Evolutionary conservation across 2,888 invertebrate species (phyloP), one percentile per base, ranked within the genome.

Genomic region (Cryptocephalus primarius): DNA sequence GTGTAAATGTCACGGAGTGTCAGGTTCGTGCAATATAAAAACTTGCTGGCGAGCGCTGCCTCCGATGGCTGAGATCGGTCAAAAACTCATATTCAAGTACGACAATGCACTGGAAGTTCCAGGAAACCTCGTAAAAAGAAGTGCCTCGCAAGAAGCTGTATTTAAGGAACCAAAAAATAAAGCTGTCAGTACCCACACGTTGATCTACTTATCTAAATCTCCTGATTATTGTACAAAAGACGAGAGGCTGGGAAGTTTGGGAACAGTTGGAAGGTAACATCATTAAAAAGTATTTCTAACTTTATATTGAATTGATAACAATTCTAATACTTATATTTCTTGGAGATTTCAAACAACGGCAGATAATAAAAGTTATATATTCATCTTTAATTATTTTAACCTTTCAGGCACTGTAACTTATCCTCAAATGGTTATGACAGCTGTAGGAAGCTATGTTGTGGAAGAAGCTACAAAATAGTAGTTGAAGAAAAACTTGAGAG

Each of bases 1-100:
- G 63, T 88, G 88, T 74, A 88, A 88, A 63, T 88, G 88, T 60
- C 88, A 88, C 71, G 88, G 88, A 34, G 86, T 88, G 47, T 87
- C 87, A 10, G 87, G 87, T 0, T 86, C 88, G 43, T 88, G 88
- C 67, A 85, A 83, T 55, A 81, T 88, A 58, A 82, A 83, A 64
- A 88, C 87, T 38, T 88, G 88, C 65, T 88, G 88, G 87, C 77
- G 80, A 56, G 78, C 85, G 1, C 69, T 88, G 55, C 82, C 85
- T 4, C 72, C 77, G 1, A 72, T 80, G 48, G 65, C 69, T 2
- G 69, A 72, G 41, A 70, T 79, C 12, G 81, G 76, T 1, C 68
- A 69, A 32, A 70, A 74, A 63, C 68, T 81, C 64, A 72, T 79
- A 67, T 68, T 78, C 61, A 71, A 79, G 52, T 81, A 80, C 63